phyloP scores from a whole-genome alignment of 2,797 vertebrate species.

The Crotalus adamanteus region DNA sequence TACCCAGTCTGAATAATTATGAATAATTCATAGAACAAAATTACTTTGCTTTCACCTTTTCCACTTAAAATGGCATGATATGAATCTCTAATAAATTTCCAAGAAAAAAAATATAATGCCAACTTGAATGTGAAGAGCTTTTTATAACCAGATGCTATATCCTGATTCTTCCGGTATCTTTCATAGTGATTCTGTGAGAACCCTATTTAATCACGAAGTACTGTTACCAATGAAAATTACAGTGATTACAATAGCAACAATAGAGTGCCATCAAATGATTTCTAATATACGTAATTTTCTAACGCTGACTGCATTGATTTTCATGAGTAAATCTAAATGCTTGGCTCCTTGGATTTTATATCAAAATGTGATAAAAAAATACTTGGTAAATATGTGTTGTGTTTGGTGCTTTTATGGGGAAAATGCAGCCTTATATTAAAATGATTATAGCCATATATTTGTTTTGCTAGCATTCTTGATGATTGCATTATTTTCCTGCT shows the following conservation, averaged over 20 bases:
- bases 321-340: conserved; percentile 56
- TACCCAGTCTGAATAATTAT: conserved; percentile 71
- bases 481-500: conserved; percentile 38
- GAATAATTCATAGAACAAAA: conserved; percentile 90
- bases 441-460: conserved; percentile 38
- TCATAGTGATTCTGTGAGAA: conserved; percentile 74
- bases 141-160: conserved; percentile 76
- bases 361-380: conserved; percentile 61
- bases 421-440: conserved; percentile 40
- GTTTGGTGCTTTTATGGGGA: conserved; percentile 47
- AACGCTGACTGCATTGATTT: conserved; percentile 65
- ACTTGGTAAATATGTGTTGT: conserved; percentile 37
- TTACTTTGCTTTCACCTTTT: conserved; percentile 86
- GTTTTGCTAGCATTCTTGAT: conserved; percentile 45
- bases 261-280: conserved; percentile 71
- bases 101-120: conserved; percentile 78
- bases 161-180: conserved; percentile 71
- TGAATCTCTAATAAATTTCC: conserved; percentile 83
- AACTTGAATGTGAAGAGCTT: conserved; percentile 80
- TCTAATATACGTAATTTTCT: conserved; percentile 76
- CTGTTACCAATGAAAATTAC: conserved; percentile 75
- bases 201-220: conserved; percentile 73
- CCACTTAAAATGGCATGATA: conserved; percentile 81
- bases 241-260: conserved; percentile 76
- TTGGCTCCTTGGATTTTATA: conserved; percentile 63